Base-by-base conservation (phyloP, 2,888 invertebrate species). In the Drosophila lacicola region DNA sequence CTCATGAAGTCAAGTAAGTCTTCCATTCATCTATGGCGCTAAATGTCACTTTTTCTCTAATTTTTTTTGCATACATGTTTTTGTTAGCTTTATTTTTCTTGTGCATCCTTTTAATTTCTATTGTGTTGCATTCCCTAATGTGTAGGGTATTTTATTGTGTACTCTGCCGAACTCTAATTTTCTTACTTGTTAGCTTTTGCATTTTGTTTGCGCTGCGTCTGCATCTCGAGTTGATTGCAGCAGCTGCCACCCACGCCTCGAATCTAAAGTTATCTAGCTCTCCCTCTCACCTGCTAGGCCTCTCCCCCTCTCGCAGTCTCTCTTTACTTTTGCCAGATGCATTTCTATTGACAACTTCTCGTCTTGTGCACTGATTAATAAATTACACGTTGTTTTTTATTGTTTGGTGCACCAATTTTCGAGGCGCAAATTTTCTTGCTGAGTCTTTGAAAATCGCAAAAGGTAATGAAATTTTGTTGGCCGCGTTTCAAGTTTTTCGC, bases 221-320 rank as follows among this genome's bases (percentile, higher is more conserved):
- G 84, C 70, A 75, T 78, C 86, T 82, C 78, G 80, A 78, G 82
- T 84, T 87, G 84, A 87, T 84, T 87, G 87, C 82, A 78, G 46
- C 69, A 61, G 62, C 67, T 60, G 60, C 73, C 57, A 62, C 70
- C 62, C 73, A 70, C 57, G 42, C 69, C 53, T 37, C 49, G 17
- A 49, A 34, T 10, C 45, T 19, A 54, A 19, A 44, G 33, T 21
- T 25, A 37, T 13, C 49, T 11, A 10, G n/a, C 21, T 11, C 44
- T 36, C 39, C 19, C 42, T 14, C 29, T 51, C 25, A 25, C 53
- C 41, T 41, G 29, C 42, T 19, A 41, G n/a, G 3, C 11, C 33
- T 19, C 9, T 33, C n/a, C 39, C 34, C 3, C 25, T 3, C 21
- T 17, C 42, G 14, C 47, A 36, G 47, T 57, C 9, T 46, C 42